Evolutionary conservation across 2,888 invertebrate species (phyloP).

Genomic region (Rosalia funebris): DNA sequence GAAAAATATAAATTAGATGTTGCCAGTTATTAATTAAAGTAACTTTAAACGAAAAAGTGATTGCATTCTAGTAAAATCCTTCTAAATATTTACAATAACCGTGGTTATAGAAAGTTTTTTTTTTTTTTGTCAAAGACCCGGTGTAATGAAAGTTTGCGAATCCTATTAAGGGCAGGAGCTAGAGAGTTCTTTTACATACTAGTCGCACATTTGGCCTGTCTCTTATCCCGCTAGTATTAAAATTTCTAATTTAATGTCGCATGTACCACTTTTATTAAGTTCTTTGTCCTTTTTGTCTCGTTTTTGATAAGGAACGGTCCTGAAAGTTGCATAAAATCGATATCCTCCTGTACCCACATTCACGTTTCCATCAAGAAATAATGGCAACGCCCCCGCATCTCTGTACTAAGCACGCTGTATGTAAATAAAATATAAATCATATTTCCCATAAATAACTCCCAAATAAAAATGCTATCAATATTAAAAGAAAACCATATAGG

Average conservation of each 20-base stretch:
- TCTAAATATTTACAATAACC: constrained; percentile 36
- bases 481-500: too few species aligned
- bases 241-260: constrained; percentile 55
- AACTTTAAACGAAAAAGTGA: constrained; percentile 12
- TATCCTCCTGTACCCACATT: constrained; percentile 1
- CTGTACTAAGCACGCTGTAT: neutral
- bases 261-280: constrained; percentile 49
- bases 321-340: constrained; percentile 35
- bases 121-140: constrained; percentile 35
- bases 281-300: constrained; percentile 43
- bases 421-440: too few species aligned
- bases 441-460: too few species aligned
- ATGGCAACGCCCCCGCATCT: too few species aligned
- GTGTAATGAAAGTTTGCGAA: constrained; percentile 47
- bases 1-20: constrained; percentile 19
- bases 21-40: constrained; percentile 21
- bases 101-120: constrained; percentile 35
- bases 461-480: too few species aligned
- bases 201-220: constrained; percentile 44
- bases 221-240: constrained; percentile 52
- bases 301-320: constrained; percentile 21
- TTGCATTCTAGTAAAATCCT: constrained; percentile 13
- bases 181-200: constrained; percentile 49
- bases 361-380: neutral
- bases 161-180: constrained; percentile 49